A percentile compares a stretch with the other conserved stretches of the same genome.
Conservation (phyloP, 1,140 invertebrate species). For the Asbolus verrucosus region DNA sequence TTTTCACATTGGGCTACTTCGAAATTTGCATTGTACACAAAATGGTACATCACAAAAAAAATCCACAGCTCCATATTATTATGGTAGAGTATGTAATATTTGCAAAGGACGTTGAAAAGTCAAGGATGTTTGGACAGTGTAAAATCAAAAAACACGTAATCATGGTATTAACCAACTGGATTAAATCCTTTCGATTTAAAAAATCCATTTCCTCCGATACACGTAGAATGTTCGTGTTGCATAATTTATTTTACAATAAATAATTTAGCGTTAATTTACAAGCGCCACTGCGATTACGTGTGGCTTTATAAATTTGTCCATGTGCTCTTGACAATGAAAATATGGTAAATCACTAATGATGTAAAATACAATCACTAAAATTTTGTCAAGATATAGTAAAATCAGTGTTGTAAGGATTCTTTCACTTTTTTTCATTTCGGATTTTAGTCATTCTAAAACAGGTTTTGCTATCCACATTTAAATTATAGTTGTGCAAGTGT, state of each 20-base stretch:
- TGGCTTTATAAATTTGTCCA: constrained; percentile 9
- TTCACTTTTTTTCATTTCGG: no score
- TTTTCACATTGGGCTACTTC: constrained; percentile 5
- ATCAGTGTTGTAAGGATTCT: constrained; percentile 11
- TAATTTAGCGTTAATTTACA: constrained; percentile 25
- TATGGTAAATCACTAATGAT: constrained; percentile 26
- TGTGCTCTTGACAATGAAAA: constrained; percentile 37
- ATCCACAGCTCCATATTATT: not conserved
- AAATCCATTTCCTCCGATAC: constrained; percentile 1
- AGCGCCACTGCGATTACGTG: no score
- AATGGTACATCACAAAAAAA: constrained; percentile 9
- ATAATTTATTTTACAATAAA: constrained; percentile 40
- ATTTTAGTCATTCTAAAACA: constrained; percentile 9
- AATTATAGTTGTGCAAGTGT: constrained; percentile 13
- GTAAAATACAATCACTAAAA: constrained; percentile 18
- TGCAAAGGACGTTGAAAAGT: constrained; percentile 6
- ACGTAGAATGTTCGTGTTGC: not conserved
- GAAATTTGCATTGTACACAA: constrained; percentile 8
- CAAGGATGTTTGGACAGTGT: not conserved
- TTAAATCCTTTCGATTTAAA: not conserved
- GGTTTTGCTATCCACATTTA: not conserved
- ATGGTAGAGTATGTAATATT: not conserved
- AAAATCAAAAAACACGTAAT: not conserved
- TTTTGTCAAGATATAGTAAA: constrained; percentile 9
- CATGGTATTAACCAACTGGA: not conserved